phyloP scores from a whole-genome alignment of 2,797 vertebrate species.

The Trematocara caparti region DNA sequence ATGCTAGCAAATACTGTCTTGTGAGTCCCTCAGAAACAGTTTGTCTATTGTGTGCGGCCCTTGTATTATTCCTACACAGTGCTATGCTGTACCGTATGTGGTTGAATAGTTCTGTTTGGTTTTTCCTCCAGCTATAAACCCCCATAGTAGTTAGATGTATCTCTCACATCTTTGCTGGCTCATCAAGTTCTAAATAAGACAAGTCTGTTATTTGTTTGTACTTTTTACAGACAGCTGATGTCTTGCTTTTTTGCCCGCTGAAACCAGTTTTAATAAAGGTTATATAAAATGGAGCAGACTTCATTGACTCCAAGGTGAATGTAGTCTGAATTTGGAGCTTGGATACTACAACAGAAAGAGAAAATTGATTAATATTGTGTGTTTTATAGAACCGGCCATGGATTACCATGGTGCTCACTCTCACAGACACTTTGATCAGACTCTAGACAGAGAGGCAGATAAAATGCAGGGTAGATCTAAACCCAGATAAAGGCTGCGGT shows the following conservation, averaged over 20 bases:
- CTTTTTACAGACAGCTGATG: slow-evolving; percentile 27
- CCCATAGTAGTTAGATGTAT: slow-evolving; percentile 29
- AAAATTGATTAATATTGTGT: not conserved
- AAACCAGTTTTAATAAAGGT: not conserved
- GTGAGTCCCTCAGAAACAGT: not conserved
- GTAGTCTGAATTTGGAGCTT: not conserved
- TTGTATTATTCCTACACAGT: not conserved
- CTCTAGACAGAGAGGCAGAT: not conserved
- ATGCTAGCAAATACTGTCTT: not conserved
- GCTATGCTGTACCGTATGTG: not conserved
- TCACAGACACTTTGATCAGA: not conserved
- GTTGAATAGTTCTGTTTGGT: slow-evolving; percentile 12
- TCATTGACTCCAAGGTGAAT: not conserved
- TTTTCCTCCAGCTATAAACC: slow-evolving; percentile 45
- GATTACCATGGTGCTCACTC: not conserved
- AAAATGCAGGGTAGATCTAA: not conserved
- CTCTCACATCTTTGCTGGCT: slow-evolving; percentile 54
- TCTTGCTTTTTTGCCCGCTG: slow-evolving; percentile 14
- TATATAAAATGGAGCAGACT: not conserved
- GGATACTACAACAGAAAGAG: not conserved
- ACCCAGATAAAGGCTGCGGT: not conserved
- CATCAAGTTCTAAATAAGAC: slow-evolving; percentile 34
- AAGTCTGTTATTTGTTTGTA: slow-evolving; percentile 11
- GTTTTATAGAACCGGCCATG: not conserved
- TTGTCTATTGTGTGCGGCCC: not conserved